Base-by-base conservation (phyloP, 2,888 invertebrate genomes). In the Harpalus rufipes region DNA sequence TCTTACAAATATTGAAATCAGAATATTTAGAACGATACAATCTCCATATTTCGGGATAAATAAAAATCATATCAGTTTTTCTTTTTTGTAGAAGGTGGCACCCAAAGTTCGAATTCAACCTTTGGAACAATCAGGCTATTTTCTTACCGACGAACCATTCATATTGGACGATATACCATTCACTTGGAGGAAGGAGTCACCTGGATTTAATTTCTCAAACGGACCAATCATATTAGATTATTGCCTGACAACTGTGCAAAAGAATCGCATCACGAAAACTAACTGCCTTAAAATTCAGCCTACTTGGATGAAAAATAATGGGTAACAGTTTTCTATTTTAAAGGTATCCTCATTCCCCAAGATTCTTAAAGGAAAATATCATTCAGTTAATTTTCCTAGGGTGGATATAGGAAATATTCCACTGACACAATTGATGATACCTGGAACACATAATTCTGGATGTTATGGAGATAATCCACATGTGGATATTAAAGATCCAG, bases 231-330 rank as follows among this genome's bases (percentile, higher is more conserved):
- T 96, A 88, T 91, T 96, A 41, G 94, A 95, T 88, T 95, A 94
- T 81, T 96, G 95, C 93, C 93, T 94, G 14, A 94, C 94, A 12
- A 94, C 95, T n/a, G 93, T 92, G 65, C 93, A 93, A 76, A 92
- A 93, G 87, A 90, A 90, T n/a, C 92, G 92, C 18, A 93, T 95
- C 86, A 90, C 94, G 41, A 92, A 94, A 63, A 93, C 93, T 80
- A 94, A 95, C 87, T 97, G 97, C 89, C 91, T 97, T 25, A 95
- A 94, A 89, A 96, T 96, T 86, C 95, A 95, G 89, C 97, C 97
- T 0, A 96, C 95, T 25, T 97, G 97, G 97, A 96, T 97, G 96
- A 93, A 93, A 88, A 95, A 96, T 90, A 90, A 90, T 90, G 91
- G 91, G 91, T 91, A 90, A 81, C 61, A 72, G 44, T 80, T 72